phyloP scores from a whole-genome alignment of 2,888 invertebrate genomes.

The Lydus trimaculatus region DNA sequence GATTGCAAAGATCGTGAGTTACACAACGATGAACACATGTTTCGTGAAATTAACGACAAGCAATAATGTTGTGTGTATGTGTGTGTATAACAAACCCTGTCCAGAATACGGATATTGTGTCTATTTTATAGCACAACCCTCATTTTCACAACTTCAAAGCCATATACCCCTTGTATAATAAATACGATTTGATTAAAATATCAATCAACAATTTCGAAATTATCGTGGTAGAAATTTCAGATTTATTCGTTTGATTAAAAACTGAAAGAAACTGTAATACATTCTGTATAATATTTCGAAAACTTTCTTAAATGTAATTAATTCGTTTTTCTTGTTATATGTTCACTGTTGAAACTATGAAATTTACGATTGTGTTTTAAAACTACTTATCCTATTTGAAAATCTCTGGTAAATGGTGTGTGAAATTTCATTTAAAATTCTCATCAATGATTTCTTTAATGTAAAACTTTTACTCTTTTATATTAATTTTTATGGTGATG shows the following conservation, averaged over 20 bases:
- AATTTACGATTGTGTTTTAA: conserved; percentile 5
- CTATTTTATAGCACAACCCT: conserved; percentile 20
- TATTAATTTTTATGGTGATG: not conserved
- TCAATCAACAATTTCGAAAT: no score
- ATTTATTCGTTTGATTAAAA: no score
- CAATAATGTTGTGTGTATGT: conserved; percentile 27
- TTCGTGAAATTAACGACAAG: conserved; percentile 42
- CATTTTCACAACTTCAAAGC: not conserved
- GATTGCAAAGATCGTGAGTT: conserved; percentile 32
- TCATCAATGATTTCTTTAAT: not conserved
- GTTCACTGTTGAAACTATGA: not conserved
- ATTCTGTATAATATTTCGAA: no score
- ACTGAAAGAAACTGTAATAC: no score
- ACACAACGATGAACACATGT: conserved; percentile 42
- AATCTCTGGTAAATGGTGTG: not conserved
- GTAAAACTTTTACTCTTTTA: not conserved
- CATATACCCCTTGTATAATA: no score
- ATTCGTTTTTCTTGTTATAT: not conserved
- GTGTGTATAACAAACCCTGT: conserved; percentile 34
- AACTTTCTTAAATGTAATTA: not conserved
- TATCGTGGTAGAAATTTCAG: no score
- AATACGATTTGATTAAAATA: no score
- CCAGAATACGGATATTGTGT: conserved; percentile 31
- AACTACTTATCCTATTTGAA: not conserved
- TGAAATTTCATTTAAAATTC: conserved; percentile 1